Evolutionary conservation across 64 coral and sea anemone genomes (phyloP), one percentile per base, ranked within the genome.

Genomic region (Astreopora myriophthalma): DNA sequence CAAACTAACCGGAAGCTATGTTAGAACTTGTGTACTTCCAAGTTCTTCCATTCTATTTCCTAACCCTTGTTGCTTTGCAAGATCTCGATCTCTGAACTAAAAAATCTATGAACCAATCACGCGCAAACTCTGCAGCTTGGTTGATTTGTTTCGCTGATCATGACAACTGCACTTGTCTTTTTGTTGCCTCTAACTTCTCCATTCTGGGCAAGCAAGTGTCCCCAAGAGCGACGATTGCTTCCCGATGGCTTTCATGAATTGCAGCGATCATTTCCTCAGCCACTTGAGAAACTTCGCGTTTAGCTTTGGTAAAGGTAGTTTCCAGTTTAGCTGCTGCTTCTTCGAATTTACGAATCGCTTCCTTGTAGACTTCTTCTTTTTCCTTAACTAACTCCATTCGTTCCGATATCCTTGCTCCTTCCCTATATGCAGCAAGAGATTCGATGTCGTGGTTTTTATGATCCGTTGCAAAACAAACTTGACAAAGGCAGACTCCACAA

Each of bases 381-480:
- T 64, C 2, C 1, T 64, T 26, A 6, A 26, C 24, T 22, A 7
- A 1, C 61, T 64, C 61, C 6, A 3, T 22, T 64, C 20, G 61
- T 0, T 20, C 23, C 17, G 24, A 22, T 24, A 64, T 64, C 2
- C 24, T 5, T 0, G 22, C 24, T 64, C 24, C 24, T 10, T 5
- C 61, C 0, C 28, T 3, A 44, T 85, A 22, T 1, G 61, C 82
- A 3, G 82, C 68, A 29, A 85, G 26, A 6, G 68, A 29, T 12
- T 69, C 26, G 7, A 69, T 28, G 40, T 69, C 62, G 44, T 85
- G 82, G 29, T n/a, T 34, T 17, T 85, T 69, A 8, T 85, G 82
- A 24, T 24, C 2, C 30, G 62, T 40, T 5, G 8, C 69, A 26
- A 69, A 69, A 20, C 82, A 85, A 85, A 85, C n/a, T 5, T 85